Evolutionary conservation across 2,113 vertebrate species (phyloP).

Genomic region (Spilogale gracilis): DNA sequence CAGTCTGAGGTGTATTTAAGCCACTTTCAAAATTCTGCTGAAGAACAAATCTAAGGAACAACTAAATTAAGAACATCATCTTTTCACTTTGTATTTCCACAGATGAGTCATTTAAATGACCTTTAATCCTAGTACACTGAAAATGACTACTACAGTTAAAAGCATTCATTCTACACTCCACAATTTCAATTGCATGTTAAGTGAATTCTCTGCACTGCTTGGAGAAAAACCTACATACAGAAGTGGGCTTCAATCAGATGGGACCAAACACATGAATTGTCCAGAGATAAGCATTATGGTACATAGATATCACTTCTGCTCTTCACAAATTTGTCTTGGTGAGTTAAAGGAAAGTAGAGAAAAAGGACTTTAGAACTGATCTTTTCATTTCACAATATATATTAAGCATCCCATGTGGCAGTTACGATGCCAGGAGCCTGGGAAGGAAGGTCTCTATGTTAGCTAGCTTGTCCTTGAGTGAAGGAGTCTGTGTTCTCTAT

Average conservation of each 20-base stretch:
- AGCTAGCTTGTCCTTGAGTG: background rate
- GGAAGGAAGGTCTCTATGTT: background rate
- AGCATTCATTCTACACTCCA: background rate
- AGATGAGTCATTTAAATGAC: constrained; percentile 70
- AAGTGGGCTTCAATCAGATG: constrained; percentile 28
- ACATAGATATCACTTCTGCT: constrained; percentile 47
- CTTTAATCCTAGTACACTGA: constrained; percentile 70
- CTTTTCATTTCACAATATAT: background rate
- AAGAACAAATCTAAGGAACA: constrained; percentile 50
- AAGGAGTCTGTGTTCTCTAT: background rate
- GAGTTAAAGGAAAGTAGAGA: constrained; percentile 37
- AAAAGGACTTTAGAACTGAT: background rate
- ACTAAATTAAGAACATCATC: constrained; percentile 71
- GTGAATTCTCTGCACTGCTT: background rate
- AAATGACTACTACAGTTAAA: constrained; percentile 37
- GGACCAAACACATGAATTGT: constrained; percentile 27
- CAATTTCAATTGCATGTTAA: constrained; percentile 31
- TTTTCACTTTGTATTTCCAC: constrained; percentile 59
- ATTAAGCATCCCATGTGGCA: background rate
- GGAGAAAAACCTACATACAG: constrained; percentile 14
- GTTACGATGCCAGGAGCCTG: background rate
- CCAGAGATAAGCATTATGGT: constrained; percentile 18
- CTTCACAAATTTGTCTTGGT: constrained; percentile 52
- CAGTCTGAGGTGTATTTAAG: background rate
- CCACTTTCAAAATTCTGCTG: constrained; percentile 44